These are phyloP conservation scores for Sericinus montela DNA, from an alignment of 2,888 invertebrate species.

Conservation along the genomic window DNA sequence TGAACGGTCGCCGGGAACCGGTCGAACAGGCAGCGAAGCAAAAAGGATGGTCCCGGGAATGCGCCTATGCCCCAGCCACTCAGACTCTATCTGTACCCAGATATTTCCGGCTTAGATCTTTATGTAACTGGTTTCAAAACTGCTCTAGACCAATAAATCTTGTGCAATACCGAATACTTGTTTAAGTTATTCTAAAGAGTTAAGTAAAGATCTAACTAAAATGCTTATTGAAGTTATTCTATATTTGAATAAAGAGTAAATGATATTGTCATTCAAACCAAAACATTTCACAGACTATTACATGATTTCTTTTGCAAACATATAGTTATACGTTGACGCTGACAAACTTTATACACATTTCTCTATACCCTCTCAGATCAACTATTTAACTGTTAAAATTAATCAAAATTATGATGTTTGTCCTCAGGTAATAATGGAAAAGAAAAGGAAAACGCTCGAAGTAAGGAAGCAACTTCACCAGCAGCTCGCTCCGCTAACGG, in stretches of 20 bases:
- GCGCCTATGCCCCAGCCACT: conserved; percentile 33
- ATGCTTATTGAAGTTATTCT: too few species aligned
- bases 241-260: too few species aligned
- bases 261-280: too few species aligned
- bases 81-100: conserved; percentile 34
- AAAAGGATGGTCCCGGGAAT: conserved; percentile 66
- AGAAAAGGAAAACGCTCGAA: conserved; percentile 81
- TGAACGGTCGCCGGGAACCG: conserved; percentile 67
- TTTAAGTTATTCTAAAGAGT: not conserved
- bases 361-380: too few species aligned
- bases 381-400: too few species aligned
- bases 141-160: conserved; percentile 9
- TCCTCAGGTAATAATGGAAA: conserved; percentile 86
- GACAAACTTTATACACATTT: too few species aligned
- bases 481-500: conserved; percentile 83
- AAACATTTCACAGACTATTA: too few species aligned
- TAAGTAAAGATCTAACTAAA: not conserved
- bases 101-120: conserved; percentile 51
- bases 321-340: too few species aligned
- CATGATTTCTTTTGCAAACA: too few species aligned
- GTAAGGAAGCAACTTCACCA: conserved; percentile 84
- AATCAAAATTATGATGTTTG: conserved; percentile 31
- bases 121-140: conserved; percentile 26
- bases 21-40: conserved; percentile 33
- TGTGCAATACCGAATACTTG: conserved; percentile 6